Base-by-base conservation (phyloP, 2,797 vertebrate species). In the Anabas testudineus region DNA sequence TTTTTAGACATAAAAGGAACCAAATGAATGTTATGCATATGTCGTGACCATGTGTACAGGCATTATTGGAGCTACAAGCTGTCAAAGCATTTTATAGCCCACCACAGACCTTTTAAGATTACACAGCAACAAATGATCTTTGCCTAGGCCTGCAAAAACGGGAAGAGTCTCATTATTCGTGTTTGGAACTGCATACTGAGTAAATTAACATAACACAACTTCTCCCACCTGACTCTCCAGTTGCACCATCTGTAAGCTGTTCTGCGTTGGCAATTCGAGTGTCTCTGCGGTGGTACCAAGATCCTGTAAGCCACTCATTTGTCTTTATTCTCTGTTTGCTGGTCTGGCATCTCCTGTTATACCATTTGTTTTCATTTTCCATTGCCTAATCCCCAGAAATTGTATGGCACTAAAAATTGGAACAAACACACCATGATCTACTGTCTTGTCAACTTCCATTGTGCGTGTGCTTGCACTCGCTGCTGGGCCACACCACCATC, bases 331-430 rank as follows among this genome's bases (percentile, higher is more conserved):
- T 59, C 45, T 42, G 10, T 62, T 57, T 12, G 3, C 12, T 22
- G 43, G 46, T 54, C 48, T 46, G 49, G 39, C 55, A 53, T 79
- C 26, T 47, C 45, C 15, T 13, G 9, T 41, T 65, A 45, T 41
- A 28, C 10, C 37, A 55, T 78, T 72, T 74, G 10, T 59, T 72
- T 78, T 58, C 6, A 48, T 71, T 78, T 74, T 74, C 48, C 60
- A 42, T 14, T 26, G 39, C 7, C 42, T 51, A 59, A 75, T 71
- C 28, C 55, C 16, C 24, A 68, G 60, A 53, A 81, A 81, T 34
- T 15, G 26, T 22, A 37, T 47, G 51, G 53, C 59, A 48, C 19
- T 60, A 10, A 39, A 67, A 58, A 49, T 2, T 71, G 57, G 56
- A 60, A 52, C 34, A 54, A 51, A 67, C 26, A 32, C 30, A 76